These are phyloP conservation scores for Ptilorrhoa leucosticta DNA, from an alignment of 2,113 vertebrate species.

Conservation along the genomic window DNA sequence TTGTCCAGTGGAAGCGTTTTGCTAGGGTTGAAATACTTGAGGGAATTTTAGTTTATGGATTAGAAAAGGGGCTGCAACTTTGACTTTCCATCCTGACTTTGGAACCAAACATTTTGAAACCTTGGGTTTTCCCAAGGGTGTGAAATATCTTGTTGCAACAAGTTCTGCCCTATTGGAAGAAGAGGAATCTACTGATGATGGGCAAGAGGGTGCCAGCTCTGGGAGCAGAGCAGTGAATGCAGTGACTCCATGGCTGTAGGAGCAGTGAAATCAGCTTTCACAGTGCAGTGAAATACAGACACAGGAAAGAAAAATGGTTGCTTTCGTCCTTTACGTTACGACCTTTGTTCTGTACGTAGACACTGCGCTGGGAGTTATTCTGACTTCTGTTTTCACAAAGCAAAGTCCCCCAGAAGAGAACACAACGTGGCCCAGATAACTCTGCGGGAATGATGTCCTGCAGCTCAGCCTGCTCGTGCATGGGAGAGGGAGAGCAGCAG, in stretches of 20 bases:
- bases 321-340: not conserved
- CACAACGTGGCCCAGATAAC: not conserved
- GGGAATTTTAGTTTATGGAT: not conserved
- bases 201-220: not conserved
- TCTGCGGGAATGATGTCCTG: not conserved
- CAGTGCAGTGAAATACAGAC: not conserved
- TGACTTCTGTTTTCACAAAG: constrained; percentile 6
- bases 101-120: not conserved
- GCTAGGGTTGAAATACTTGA: not conserved
- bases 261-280: not conserved
- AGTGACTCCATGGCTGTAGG: not conserved
- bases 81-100: not conserved
- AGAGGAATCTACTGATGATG: not conserved
- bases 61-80: not conserved
- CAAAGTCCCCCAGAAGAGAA: not conserved
- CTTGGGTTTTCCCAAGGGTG: not conserved
- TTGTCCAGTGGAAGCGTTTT: not conserved
- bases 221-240: not conserved
- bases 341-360: constrained; percentile 34
- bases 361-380: not conserved
- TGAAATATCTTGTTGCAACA: not conserved
- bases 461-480: not conserved
- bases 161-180: not conserved
- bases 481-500: not conserved
- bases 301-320: not conserved